phyloP scores from a whole-genome alignment of 2,888 invertebrate genomes.

The Saturnia japonica region DNA sequence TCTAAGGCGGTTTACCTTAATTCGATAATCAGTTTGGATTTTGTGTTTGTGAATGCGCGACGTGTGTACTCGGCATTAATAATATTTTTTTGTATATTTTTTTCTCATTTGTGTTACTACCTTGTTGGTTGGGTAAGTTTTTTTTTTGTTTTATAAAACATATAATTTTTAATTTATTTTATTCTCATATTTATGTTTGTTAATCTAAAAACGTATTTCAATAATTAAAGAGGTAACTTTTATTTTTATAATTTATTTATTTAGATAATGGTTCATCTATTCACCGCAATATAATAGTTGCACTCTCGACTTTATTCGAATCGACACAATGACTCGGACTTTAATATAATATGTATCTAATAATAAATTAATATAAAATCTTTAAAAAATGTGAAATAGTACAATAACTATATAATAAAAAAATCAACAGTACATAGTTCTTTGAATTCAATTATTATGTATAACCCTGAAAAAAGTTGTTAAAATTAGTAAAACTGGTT shows the following conservation, averaged over 20 bases:
- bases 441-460: too few species aligned
- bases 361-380: too few species aligned
- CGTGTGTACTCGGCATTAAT: constrained; percentile 50
- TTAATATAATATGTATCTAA: too few species aligned
- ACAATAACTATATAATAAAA: neutral
- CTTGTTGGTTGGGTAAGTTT: constrained; percentile 12
- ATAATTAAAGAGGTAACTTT: too few species aligned
- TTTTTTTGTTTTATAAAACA: neutral
- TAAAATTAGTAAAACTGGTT: too few species aligned
- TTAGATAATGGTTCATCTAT: neutral
- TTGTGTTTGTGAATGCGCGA: constrained; percentile 64
- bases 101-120: constrained; percentile 14
- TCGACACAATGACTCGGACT: neutral
- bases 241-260: neutral
- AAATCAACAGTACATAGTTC: neutral
- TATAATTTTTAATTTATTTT: neutral
- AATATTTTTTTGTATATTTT: constrained; percentile 25
- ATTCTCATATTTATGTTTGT: too few species aligned
- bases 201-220: too few species aligned
- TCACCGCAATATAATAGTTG: neutral
- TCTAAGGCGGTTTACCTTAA: constrained; percentile 35
- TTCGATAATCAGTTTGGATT: constrained; percentile 59
- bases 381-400: neutral
- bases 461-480: too few species aligned
- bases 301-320: neutral